A percentile compares a stretch with the other conserved stretches of the same genome.
Evolutionary conservation across 2,113 vertebrate genomes (phyloP).

Genomic region (Rhagologus leucostigma): DNA sequence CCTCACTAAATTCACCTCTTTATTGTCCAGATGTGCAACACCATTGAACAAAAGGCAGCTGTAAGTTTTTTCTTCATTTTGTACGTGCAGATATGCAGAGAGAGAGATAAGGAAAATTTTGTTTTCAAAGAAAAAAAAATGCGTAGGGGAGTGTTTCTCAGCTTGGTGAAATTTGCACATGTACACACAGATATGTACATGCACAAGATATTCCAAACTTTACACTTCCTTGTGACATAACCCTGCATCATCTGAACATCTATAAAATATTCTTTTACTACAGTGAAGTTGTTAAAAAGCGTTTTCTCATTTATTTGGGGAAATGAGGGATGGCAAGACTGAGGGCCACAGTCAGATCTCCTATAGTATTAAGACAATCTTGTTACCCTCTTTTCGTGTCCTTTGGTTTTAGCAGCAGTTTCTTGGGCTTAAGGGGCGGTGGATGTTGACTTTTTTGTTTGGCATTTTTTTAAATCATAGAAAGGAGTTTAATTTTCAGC

Average conservation of each 20-base stretch:
- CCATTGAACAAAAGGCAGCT: neutral
- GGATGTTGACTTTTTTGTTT: neutral
- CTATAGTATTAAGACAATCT: neutral
- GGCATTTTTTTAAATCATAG: neutral
- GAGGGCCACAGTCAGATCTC: neutral
- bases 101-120: neutral
- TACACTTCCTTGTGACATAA: neutral
- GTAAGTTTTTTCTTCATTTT: neutral
- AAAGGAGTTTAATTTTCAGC: neutral
- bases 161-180: neutral
- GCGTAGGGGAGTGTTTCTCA: neutral
- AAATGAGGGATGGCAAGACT: neutral
- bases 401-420: neutral
- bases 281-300: neutral
- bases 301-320: neutral
- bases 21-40: neutral
- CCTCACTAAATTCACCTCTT: neutral
- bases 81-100: accelerated
- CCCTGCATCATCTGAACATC: neutral
- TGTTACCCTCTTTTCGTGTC: accelerated
- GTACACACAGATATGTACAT: accelerated
- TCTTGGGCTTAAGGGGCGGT: neutral
- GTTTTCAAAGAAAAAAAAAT: neutral
- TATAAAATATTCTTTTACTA: neutral
- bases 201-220: neutral